Percentiles rank a stretch among this genome's conserved stretches.
These are phyloP conservation scores for Polyodon spathula DNA, from an alignment of 2,113 vertebrate genomes.

Conservation along the genomic window DNA sequence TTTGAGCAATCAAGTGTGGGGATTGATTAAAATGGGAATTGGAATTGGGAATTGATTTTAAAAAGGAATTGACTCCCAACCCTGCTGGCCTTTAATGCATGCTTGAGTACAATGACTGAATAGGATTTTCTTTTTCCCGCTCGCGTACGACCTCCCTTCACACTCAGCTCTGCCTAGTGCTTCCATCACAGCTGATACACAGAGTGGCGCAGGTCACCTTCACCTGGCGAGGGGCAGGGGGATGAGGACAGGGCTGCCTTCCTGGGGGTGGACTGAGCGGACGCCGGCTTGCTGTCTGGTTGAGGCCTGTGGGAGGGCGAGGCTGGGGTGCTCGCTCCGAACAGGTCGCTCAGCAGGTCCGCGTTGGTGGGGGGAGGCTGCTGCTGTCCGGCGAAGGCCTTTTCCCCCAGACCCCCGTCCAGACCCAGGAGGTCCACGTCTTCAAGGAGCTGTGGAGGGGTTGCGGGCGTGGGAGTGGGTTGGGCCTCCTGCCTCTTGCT, in stretches of 20 bases:
- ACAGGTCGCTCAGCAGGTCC: conserved; percentile 84
- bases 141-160: too few species aligned
- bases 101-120: too few species aligned
- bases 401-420: conserved; percentile 57
- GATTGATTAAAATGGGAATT: too few species aligned
- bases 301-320: conserved; percentile 44
- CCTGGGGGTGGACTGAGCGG: conserved; percentile 81
- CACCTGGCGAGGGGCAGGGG: conserved; percentile 63
- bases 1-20: too few species aligned
- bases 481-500: conserved; percentile 58
- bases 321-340: conserved; percentile 64
- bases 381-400: conserved; percentile 49
- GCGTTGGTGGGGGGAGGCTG: conserved; percentile 64
- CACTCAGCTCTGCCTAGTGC: too few species aligned
- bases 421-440: conserved; percentile 88
- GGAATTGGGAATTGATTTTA: too few species aligned
- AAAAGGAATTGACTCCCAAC: too few species aligned
- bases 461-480: too few species aligned
- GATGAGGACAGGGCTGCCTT: conserved; percentile 65
- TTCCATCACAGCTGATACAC: too few species aligned
- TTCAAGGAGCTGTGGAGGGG: conserved; percentile 45
- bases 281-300: conserved; percentile 56
- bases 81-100: too few species aligned
- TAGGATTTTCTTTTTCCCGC: too few species aligned
- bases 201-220: too few species aligned